Percentiles rank a stretch among this genome's conserved stretches.
Conservation (phyloP, 2,797 vertebrate species). For the Clarias laeviceps region DNA sequence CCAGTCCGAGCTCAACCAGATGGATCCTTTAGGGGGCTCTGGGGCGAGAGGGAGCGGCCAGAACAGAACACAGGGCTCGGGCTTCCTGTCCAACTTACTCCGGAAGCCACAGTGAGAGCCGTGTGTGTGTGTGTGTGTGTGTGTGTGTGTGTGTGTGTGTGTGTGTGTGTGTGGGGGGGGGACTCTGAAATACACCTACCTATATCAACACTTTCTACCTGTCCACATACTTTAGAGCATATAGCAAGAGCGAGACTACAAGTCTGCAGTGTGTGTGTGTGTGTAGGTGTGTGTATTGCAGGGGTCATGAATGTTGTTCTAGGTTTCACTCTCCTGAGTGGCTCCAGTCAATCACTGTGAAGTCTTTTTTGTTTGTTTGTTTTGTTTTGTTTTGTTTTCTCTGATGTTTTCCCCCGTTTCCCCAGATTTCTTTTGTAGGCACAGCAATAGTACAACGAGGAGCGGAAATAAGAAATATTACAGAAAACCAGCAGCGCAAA, state of each 20-base stretch:
- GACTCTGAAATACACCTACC: slow-evolving; percentile 19
- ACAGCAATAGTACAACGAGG: slow-evolving; percentile 73
- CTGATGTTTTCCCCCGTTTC: slow-evolving; percentile 33
- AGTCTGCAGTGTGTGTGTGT: slow-evolving; percentile 11
- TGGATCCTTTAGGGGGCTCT: slow-evolving; percentile 83
- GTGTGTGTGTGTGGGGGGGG: slow-evolving; percentile 18
- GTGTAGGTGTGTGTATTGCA: slow-evolving; percentile 33
- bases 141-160: background rate
- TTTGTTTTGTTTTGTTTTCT: slow-evolving; percentile 23
- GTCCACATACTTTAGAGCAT: slow-evolving; percentile 6
- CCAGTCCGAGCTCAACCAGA: slow-evolving; percentile 94
- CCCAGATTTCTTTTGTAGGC: slow-evolving; percentile 66
- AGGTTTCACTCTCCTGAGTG: slow-evolving; percentile 63
- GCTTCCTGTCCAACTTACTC: slow-evolving; percentile 77
- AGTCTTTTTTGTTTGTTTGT: slow-evolving; percentile 59
- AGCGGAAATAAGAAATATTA: slow-evolving; percentile 14
- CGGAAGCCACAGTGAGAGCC: slow-evolving; percentile 78
- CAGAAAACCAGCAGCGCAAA: slow-evolving; percentile 65
- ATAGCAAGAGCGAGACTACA: background rate
- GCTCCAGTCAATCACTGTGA: slow-evolving; percentile 78
- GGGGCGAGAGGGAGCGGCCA: slow-evolving; percentile 65
- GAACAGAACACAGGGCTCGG: slow-evolving; percentile 73
- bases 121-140: slow-evolving; percentile 32
- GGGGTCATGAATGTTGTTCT: slow-evolving; percentile 52
- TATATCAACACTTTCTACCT: slow-evolving; percentile 26